A percentile compares a stretch with the other conserved stretches of the same genome.
These are phyloP conservation scores for Dallia pectoralis DNA, from an alignment of 2,797 vertebrate species.

Conservation along the genomic window DNA sequence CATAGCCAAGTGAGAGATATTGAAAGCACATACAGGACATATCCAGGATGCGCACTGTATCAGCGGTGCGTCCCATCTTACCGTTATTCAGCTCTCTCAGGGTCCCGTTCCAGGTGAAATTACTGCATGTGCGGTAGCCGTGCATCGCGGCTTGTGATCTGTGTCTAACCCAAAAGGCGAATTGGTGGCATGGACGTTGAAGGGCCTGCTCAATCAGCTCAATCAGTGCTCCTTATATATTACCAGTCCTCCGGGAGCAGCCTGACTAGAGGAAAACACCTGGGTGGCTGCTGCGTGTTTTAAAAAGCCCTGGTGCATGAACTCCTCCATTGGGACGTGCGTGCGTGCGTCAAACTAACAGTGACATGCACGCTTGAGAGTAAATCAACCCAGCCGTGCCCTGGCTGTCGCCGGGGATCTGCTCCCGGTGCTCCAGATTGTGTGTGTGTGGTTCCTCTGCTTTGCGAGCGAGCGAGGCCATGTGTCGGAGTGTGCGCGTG, in stretches of 20 bases:
- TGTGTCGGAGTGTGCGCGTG: constrained; percentile 6
- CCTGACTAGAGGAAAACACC: constrained; percentile 26
- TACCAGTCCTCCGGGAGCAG: background rate
- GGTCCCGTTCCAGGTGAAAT: constrained; percentile 60
- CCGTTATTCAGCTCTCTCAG: constrained; percentile 50
- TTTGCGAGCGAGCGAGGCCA: background rate
- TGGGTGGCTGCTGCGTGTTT: constrained; percentile 45
- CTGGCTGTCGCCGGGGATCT: background rate
- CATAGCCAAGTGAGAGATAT: background rate
- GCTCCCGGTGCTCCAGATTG: background rate
- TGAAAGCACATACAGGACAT: constrained; percentile 1
- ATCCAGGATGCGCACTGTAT: background rate
- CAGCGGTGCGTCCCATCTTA: constrained; percentile 23
- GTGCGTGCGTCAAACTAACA: constrained; percentile 51
- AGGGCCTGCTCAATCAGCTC: background rate
- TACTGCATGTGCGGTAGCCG: constrained; percentile 26
- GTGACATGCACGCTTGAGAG: background rate
- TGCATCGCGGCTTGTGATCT: constrained; percentile 42
- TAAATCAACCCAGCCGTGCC: background rate
- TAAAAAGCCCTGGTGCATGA: constrained; percentile 41
- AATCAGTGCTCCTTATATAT: background rate
- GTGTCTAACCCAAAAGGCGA: background rate
- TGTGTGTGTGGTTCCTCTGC: background rate
- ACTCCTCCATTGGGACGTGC: constrained; percentile 34
- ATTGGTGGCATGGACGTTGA: background rate